Percentiles rank a stretch among this genome's conserved stretches.
Conservation (phyloP, 2,797 vertebrate genomes). For the Dipus sagitta region DNA sequence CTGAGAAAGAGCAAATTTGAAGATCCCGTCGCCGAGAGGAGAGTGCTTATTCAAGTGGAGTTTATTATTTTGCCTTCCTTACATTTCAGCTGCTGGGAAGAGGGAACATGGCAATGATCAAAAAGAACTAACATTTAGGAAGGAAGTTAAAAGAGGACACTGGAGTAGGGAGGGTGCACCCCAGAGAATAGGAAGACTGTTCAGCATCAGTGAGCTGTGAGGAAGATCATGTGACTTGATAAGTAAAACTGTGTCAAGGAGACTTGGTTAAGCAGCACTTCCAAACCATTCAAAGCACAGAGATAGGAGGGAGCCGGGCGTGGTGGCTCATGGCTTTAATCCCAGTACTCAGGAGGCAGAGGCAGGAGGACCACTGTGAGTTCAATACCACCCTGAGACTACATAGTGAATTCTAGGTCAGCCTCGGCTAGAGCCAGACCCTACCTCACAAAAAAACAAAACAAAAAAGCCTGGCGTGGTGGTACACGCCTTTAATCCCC, state of each 20-base stretch:
- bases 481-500: no score
- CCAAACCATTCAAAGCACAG: neutral
- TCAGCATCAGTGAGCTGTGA: neutral
- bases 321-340: no score
- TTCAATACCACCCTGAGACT: no score
- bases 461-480: no score
- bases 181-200: conserved; percentile 40
- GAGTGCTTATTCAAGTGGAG: neutral
- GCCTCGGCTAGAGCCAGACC: no score
- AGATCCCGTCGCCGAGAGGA: neutral
- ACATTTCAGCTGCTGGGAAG: conserved; percentile 25
- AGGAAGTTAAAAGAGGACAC: conserved; percentile 33
- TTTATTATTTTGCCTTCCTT: conserved; percentile 33
- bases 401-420: no score
- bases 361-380: no score
- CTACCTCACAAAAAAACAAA: no score
- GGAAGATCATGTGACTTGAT: conserved; percentile 50
- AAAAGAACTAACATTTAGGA: conserved; percentile 2
- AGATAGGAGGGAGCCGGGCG: neutral
- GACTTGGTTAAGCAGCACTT: neutral
- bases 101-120: neutral
- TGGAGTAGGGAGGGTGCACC: neutral
- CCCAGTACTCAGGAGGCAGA: no score
- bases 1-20: conserved; percentile 15
- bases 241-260: conserved; percentile 54